A percentile compares a stretch with the other conserved stretches of the same genome.
These are phyloP conservation scores for Malaclemys terrapin DNA, from an alignment of 2,113 vertebrate genomes.

Conservation along the genomic window DNA sequence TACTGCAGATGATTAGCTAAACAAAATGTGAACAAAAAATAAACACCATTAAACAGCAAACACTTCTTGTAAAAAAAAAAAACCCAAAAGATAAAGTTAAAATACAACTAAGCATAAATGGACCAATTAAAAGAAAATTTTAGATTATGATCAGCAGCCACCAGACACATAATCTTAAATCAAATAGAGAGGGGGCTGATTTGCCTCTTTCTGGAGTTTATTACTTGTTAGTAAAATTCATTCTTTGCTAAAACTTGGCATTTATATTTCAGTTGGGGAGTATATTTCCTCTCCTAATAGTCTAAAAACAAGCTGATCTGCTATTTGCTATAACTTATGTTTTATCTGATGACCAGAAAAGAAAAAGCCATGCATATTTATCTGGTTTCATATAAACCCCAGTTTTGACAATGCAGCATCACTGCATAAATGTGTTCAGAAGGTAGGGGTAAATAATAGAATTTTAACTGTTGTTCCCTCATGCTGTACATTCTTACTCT, in stretches of 20 bases:
- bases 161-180: conserved; percentile 5
- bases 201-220: not conserved
- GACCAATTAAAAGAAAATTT: conserved; percentile 32
- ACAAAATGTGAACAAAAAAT: conserved; percentile 19
- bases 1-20: conserved; percentile 42
- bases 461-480: conserved; percentile 13
- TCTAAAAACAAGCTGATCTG: not conserved
- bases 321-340: not conserved
- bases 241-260: not conserved
- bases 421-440: not conserved
- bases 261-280: not conserved
- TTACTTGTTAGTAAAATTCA: not conserved
- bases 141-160: conserved; percentile 22
- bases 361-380: not conserved
- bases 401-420: not conserved
- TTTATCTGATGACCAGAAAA: conserved; percentile 1
- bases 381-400: not conserved
- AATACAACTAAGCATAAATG: conserved; percentile 9
- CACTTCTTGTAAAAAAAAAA: conserved; percentile 3
- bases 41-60: not conserved
- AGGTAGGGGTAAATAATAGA: not conserved
- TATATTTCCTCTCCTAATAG: not conserved
- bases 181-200: not conserved
- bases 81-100: not conserved
- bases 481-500: not conserved